A percentile compares a stretch with the other conserved stretches of the same genome.
phyloP scores from a whole-genome alignment of 2,113 vertebrate genomes.

The Pterocles gutturalis region DNA sequence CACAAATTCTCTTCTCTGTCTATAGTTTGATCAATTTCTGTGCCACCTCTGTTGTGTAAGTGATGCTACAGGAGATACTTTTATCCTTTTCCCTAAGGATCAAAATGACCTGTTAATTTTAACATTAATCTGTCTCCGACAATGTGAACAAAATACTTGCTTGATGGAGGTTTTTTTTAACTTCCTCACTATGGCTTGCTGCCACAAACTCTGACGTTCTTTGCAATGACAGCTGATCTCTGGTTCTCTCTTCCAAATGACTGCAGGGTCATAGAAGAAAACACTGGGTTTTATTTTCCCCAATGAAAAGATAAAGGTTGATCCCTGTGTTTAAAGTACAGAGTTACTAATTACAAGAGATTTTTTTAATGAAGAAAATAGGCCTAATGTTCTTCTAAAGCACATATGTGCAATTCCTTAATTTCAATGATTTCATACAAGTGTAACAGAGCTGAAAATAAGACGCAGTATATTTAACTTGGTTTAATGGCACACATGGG shows the following conservation, averaged over 20 bases:
- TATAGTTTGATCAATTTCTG: neutral
- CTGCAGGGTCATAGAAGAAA: conserved; percentile 1
- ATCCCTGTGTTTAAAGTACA: neutral
- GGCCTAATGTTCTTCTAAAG: neutral
- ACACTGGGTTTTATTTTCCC: neutral
- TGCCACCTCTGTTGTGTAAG: neutral
- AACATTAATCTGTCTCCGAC: neutral
- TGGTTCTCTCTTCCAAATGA: neutral
- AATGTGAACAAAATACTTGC: neutral
- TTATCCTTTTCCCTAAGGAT: neutral
- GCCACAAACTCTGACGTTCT: conserved; percentile 11
- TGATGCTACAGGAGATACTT: neutral
- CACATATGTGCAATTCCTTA: neutral
- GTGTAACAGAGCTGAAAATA: neutral
- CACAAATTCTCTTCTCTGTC: neutral
- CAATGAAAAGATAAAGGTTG: neutral
- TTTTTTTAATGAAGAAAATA: neutral
- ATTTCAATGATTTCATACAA: neutral
- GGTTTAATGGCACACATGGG: neutral
- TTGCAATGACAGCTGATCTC: conserved; percentile 11
- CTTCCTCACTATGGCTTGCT: neutral
- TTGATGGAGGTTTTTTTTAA: neutral
- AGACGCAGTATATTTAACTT: neutral
- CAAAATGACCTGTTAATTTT: neutral
- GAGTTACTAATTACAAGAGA: neutral